phyloP scores from a whole-genome alignment of 2,888 invertebrate genomes.

The Leucophenga montana region DNA sequence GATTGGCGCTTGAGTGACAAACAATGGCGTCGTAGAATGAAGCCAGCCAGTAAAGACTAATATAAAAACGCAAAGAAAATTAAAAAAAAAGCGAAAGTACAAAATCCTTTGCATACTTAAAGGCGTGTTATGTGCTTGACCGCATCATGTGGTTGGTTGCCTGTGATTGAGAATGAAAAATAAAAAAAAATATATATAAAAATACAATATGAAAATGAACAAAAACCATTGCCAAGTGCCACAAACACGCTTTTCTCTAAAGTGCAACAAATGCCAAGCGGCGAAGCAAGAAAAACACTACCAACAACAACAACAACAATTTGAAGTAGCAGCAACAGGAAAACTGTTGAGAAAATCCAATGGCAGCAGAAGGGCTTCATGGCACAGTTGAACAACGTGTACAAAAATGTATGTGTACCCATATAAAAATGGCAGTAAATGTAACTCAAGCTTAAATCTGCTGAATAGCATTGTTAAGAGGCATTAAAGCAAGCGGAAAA shows the following conservation, averaged over 20 bases:
- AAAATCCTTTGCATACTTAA: slow-evolving; percentile 53
- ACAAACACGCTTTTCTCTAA: slow-evolving; percentile 44
- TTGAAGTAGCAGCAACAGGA: slow-evolving; percentile 18
- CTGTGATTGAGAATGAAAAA: slow-evolving; percentile 14
- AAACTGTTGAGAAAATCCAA: slow-evolving; percentile 1
- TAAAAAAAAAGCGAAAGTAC: neutral
- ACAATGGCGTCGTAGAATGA: neutral
- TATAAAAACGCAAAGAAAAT: neutral
- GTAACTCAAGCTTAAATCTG: slow-evolving; percentile 9
- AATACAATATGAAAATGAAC: too few relatives aligned
- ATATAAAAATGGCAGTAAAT: slow-evolving; percentile 4
- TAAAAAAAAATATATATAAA: slow-evolving; percentile 9
- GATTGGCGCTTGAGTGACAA: slow-evolving; percentile 1
- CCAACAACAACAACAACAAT: slow-evolving; percentile 35
- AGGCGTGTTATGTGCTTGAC: slow-evolving; percentile 52
- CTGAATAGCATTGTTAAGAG: slow-evolving; percentile 2
- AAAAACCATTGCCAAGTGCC: slow-evolving; percentile 18
- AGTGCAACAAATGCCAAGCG: slow-evolving; percentile 51
- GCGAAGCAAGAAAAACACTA: slow-evolving; percentile 38
- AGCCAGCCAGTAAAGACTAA: neutral
- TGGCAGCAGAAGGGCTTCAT: neutral
- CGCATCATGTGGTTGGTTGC: slow-evolving; percentile 45
- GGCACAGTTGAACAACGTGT: neutral
- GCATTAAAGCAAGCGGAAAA: neutral
- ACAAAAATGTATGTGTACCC: slow-evolving; percentile 3